Evolutionary conservation across 2,797 vertebrate species (phyloP).

Genomic region (Urosaurus nigricauda): DNA sequence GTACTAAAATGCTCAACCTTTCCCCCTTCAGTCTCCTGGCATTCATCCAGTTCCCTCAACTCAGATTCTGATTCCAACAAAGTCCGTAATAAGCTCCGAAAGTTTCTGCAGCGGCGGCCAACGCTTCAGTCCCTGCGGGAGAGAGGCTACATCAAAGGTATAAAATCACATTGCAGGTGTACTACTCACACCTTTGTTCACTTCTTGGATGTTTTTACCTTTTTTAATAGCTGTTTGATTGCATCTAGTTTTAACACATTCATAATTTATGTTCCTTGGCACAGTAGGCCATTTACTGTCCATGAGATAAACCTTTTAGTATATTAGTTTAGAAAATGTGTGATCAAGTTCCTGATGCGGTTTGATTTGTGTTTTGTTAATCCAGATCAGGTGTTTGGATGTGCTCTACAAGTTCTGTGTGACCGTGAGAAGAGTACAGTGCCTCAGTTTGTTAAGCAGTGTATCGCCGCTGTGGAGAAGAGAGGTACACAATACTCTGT

Average conservation of each 20-base stretch:
- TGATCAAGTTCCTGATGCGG: neutral
- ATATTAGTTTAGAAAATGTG: neutral
- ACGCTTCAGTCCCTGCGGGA: conserved; percentile 93
- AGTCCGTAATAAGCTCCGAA: conserved; percentile 90
- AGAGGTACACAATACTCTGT: conserved; percentile 80
- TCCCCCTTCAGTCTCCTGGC: neutral
- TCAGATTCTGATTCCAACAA: conserved; percentile 83
- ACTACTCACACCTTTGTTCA: neutral
- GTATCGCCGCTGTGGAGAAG: conserved; percentile 87
- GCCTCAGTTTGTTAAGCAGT: conserved; percentile 89
- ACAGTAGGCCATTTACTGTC: neutral
- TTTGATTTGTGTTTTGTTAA: neutral
- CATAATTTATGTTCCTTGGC: neutral
- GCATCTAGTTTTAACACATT: neutral
- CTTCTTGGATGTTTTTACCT: neutral
- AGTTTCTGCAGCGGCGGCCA: conserved; percentile 91
- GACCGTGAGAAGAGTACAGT: conserved; percentile 84
- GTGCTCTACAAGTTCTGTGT: conserved; percentile 86
- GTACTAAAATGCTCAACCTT: neutral
- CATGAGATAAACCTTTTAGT: neutral
- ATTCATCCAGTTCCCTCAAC: neutral
- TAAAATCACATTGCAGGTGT: neutral
- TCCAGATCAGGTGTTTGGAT: conserved; percentile 93
- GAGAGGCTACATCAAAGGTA: conserved; percentile 92
- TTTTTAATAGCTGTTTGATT: neutral